These are phyloP conservation scores for Hiodon tergisus DNA, from an alignment of 2,113 vertebrate genomes.

Conservation along the genomic window DNA sequence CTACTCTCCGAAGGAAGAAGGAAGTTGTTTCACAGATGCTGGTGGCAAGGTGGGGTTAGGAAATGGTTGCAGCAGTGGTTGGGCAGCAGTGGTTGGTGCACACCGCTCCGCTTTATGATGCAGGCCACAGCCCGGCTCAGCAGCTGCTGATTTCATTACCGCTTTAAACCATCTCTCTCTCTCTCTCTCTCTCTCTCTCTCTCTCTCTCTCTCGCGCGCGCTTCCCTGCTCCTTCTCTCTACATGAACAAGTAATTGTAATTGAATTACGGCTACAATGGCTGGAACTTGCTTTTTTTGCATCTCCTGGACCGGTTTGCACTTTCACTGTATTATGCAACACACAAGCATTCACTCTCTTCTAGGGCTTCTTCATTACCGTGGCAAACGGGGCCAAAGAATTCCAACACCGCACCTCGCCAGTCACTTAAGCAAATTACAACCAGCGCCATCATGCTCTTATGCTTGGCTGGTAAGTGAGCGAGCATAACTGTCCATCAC, in stretches of 20 bases:
- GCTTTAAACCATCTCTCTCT: not conserved
- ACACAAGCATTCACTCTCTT: conserved; percentile 15
- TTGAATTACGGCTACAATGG: conserved; percentile 42
- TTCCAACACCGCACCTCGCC: not conserved
- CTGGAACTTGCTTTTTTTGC: not conserved
- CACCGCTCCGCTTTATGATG: conserved; percentile 1
- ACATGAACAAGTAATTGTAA: conserved; percentile 46
- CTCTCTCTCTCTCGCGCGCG: too few relatives aligned
- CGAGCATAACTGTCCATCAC: too few relatives aligned
- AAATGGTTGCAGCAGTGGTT: not conserved
- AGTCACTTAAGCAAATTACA: conserved; percentile 1
- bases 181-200: conserved; percentile 6
- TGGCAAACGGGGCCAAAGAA: not conserved
- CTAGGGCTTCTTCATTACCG: not conserved
- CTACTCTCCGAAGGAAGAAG: too few relatives aligned
- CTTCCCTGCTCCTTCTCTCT: not conserved
- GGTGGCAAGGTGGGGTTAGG: too few relatives aligned
- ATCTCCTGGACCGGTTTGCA: conserved; percentile 45
- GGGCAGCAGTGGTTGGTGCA: not conserved
- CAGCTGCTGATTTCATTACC: conserved; percentile 54
- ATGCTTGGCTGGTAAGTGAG: too few relatives aligned
- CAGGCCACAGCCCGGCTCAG: conserved; percentile 46
- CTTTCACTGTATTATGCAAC: conserved; percentile 50
- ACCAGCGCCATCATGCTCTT: too few relatives aligned
- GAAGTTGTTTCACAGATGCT: too few relatives aligned